These are phyloP conservation scores for Palaemon carinicauda DNA, from an alignment of 1,140 invertebrate genomes.

Conservation along the genomic window DNA sequence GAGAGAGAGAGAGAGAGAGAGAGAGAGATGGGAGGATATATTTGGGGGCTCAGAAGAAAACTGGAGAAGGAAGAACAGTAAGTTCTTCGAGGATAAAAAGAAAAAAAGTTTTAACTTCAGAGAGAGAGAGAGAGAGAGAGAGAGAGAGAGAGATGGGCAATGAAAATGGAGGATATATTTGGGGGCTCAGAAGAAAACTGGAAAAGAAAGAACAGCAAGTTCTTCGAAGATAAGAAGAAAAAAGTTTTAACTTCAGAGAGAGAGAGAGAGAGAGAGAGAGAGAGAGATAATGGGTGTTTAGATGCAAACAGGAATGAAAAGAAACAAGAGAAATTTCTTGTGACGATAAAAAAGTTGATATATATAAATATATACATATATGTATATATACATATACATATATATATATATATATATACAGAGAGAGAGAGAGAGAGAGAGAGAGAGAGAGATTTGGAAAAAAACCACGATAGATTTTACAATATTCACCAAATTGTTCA, in stretches of 20 bases:
- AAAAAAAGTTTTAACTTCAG: neutral
- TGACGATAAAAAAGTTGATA: too few species aligned
- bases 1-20: neutral
- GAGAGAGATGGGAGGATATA: neutral
- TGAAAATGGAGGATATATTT: neutral
- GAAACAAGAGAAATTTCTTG: too few species aligned
- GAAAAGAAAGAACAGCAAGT: neutral
- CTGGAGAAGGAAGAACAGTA: neutral
- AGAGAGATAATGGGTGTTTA: too few species aligned
- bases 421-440: conserved; percentile 9
- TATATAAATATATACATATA: too few species aligned
- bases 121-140: neutral
- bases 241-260: neutral
- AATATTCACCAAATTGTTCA: too few species aligned
- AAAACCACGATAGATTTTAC: too few species aligned
- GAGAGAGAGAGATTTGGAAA: neutral
- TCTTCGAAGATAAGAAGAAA: neutral
- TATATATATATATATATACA: too few species aligned
- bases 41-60: neutral
- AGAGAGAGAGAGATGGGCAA: neutral
- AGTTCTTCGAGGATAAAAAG: neutral
- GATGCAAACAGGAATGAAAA: too few species aligned
- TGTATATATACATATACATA: too few species aligned
- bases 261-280: neutral
- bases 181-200: neutral